Base-by-base conservation (phyloP, 2,113 vertebrate species). In the Cottus gobio region DNA sequence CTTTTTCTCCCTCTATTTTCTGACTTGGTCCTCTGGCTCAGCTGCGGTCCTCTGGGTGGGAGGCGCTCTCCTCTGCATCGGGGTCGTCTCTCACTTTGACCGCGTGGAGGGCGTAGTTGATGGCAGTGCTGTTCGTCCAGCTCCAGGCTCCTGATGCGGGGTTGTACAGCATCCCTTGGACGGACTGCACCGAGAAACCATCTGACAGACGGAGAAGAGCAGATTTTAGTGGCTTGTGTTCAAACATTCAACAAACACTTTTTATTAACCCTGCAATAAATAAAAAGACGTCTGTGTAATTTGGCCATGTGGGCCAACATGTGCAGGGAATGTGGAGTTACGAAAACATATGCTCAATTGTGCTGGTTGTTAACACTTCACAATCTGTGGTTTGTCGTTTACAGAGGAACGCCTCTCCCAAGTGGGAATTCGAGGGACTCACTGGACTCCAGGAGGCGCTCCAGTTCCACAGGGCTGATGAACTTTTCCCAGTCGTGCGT, bases 401-500 rank as follows among this genome's bases (percentile, higher is more conserved):
- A 15, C 12, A 42, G 12, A 3, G 6, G 9, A 46, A 34, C 28
- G 4, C 30, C 24, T 2, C 4, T 12, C 15, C 26, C 9, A 48
- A 20, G 18, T 71, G 22, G 2, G 34, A 20, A 37, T 34, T 2
- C 26, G n/a, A 58, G 31, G 71, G 72, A 96, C 97, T 97, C 92
- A 98, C 98, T 94, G 74, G 97, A 95, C 94, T 97, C 96, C 84
- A 99, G 92, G 81, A 97, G 91, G 52, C 71, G 87, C 90, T 98
- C 96, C 86, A 99, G 91, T 26, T 97, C 96, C 82, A 95, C 96
- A 0, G 98, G 98, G 71, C 94, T 94, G 89, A 99, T 93, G 86
- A 99, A 99, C 82, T 97, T 99, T 54, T 99, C 96, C 98, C 98
- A 99, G 31, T 96, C 95, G 11, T 99, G 98, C 24, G 97, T 99